Evolutionary conservation across 2,113 vertebrate species (phyloP).

Genomic region (Orcinus orca): DNA sequence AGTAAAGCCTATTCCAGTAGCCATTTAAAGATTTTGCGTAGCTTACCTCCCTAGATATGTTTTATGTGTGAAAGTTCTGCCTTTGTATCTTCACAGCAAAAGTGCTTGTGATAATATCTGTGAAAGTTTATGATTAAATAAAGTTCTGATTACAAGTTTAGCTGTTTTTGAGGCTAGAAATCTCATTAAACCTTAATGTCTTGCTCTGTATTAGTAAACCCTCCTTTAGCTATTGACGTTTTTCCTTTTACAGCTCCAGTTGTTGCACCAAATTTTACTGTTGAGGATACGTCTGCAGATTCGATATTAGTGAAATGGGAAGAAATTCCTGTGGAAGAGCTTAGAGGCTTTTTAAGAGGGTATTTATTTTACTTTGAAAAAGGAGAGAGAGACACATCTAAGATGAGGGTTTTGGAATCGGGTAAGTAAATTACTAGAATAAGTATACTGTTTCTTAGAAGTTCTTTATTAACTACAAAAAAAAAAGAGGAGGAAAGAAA

Average conservation of each 20-base stretch:
- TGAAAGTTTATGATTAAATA: background rate
- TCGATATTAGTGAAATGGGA: conserved; percentile 86
- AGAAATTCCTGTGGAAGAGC: conserved; percentile 83
- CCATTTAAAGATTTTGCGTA: background rate
- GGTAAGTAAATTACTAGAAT: conserved; percentile 69
- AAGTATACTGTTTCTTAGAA: background rate
- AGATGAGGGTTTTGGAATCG: conserved; percentile 73
- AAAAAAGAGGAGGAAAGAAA: background rate
- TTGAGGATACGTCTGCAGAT: conserved; percentile 84
- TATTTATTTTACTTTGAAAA: conserved; percentile 86
- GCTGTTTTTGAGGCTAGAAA: background rate
- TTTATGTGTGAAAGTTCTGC: background rate
- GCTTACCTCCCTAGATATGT: accelerated
- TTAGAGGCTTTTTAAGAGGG: conserved; percentile 84
- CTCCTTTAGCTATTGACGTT: background rate
- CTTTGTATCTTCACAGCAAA: background rate
- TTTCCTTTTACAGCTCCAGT: conserved; percentile 78
- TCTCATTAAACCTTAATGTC: background rate
- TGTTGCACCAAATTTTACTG: conserved; percentile 82
- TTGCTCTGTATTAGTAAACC: background rate
- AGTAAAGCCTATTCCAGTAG: background rate
- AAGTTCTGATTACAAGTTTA: background rate
- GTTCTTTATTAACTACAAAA: background rate
- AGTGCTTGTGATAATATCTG: background rate
- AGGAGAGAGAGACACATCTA: conserved; percentile 83